Conservation (phyloP, 2,113 vertebrate genomes). For the Poeciliopsis occidentalis region DNA sequence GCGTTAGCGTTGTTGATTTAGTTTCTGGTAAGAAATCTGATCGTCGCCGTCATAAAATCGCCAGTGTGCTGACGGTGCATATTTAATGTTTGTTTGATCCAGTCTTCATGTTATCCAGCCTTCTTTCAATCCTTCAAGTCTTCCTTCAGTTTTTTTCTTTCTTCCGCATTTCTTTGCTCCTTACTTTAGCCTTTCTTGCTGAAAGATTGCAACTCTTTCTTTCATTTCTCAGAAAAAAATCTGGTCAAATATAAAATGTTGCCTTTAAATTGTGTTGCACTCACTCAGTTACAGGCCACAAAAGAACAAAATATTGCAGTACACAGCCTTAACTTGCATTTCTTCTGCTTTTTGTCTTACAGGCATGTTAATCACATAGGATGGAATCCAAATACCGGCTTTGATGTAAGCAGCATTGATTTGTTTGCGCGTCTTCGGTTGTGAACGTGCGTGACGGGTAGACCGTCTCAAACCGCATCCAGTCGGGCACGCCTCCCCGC, state of each 20-base stretch:
- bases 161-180: too few species aligned
- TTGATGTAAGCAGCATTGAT: slow-evolving; percentile 89
- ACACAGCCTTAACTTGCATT: too few species aligned
- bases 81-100: too few species aligned
- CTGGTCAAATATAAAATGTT: too few species aligned
- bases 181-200: neutral
- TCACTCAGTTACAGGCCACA: too few species aligned
- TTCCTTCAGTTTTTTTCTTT: too few species aligned
- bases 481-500: neutral
- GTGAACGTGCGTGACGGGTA: neutral
- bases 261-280: too few species aligned
- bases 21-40: neutral
- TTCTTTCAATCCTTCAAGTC: too few species aligned
- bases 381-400: slow-evolving; percentile 99
- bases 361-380: slow-evolving; percentile 98
- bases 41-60: too few species aligned
- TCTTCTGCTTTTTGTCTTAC: neutral
- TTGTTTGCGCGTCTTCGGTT: neutral
- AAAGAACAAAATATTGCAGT: too few species aligned
- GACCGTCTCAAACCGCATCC: slow-evolving; percentile 20
- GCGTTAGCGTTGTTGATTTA: neutral
- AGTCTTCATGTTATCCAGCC: too few species aligned
- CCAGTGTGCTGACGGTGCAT: too few species aligned
- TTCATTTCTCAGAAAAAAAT: neutral
- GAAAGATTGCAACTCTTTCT: neutral